Conservation (phyloP, 2,113 vertebrate genomes). For the Hirundichthys speculiger region DNA sequence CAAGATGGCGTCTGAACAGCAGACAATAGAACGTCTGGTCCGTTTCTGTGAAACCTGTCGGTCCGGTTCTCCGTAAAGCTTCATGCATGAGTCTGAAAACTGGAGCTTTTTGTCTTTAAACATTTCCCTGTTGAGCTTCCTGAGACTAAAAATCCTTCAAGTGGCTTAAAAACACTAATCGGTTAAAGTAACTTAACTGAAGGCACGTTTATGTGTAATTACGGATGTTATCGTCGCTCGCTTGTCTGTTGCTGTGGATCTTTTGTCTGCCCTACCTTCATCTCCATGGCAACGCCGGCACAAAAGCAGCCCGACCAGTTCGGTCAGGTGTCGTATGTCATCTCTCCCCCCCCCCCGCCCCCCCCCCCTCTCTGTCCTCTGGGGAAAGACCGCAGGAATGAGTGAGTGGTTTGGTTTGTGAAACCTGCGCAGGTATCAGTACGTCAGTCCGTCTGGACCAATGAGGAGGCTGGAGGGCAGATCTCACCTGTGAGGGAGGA, state of each 20-base stretch:
- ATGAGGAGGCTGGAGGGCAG: constrained; percentile 9
- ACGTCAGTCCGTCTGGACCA: constrained; percentile 38
- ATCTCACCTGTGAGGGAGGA: background rate
- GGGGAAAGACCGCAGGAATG: constrained; percentile 47
- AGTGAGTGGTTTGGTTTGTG: constrained; percentile 40
- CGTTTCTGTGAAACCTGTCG: constrained; percentile 23
- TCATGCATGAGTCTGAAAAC: background rate
- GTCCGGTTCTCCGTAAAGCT: constrained; percentile 26
- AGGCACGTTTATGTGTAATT: no score
- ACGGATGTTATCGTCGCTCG: no score
- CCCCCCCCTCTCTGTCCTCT: background rate
- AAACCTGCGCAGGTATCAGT: constrained; percentile 51
- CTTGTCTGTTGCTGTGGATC: background rate
- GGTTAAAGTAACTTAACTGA: no score
- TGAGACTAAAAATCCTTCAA: no score
- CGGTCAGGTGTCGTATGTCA: constrained; percentile 64
- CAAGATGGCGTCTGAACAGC: no score
- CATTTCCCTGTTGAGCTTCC: no score
- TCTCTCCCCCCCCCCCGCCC: background rate
- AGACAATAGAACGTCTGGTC: no score
- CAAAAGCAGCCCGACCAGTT: constrained; percentile 64
- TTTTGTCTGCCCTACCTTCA: background rate
- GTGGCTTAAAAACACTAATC: no score
- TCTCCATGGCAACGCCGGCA: constrained; percentile 45
- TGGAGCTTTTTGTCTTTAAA: background rate